phyloP scores from a whole-genome alignment of 2,113 vertebrate genomes.

The Datnioides undecimradiatus region DNA sequence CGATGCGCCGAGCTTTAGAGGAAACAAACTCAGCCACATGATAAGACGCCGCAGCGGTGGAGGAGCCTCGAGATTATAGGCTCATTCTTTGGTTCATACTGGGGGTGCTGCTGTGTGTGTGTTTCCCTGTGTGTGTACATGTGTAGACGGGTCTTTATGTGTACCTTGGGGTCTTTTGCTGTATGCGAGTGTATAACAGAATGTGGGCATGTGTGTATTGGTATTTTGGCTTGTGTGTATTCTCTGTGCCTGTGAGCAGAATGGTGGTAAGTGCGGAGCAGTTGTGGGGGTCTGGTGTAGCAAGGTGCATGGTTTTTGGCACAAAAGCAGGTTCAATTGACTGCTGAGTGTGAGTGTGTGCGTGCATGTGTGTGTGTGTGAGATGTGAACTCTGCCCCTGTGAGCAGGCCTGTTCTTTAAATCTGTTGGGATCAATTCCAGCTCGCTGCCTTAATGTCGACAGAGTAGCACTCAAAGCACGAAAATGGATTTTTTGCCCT shows the following conservation, averaged over 20 bases:
- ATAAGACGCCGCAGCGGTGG: slow-evolving; percentile 70
- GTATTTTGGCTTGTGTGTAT: slow-evolving; percentile 37
- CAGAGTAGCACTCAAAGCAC: slow-evolving; percentile 62
- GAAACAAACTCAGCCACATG: slow-evolving; percentile 79
- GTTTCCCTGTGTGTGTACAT: background rate
- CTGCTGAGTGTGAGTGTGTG: slow-evolving; percentile 26
- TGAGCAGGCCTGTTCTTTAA: slow-evolving; percentile 69
- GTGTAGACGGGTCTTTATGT: slow-evolving; percentile 26
- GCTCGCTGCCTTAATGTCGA: slow-evolving; percentile 64
- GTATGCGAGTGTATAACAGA: slow-evolving; percentile 20
- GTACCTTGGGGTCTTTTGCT: slow-evolving; percentile 31
- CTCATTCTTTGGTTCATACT: slow-evolving; percentile 68
- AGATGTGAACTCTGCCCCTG: slow-evolving; percentile 56
- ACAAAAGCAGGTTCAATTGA: slow-evolving; percentile 53
- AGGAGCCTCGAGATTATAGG: slow-evolving; percentile 73
- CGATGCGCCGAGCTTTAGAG: slow-evolving; percentile 77
- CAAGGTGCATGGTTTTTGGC: slow-evolving; percentile 47
- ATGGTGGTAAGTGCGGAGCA: slow-evolving; percentile 18
- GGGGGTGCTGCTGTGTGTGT: slow-evolving; percentile 44
- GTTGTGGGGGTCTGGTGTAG: slow-evolving; percentile 25
- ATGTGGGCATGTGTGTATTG: slow-evolving; percentile 15
- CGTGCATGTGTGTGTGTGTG: slow-evolving; percentile 20
- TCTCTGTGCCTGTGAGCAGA: slow-evolving; percentile 44
- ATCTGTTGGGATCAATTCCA: slow-evolving; percentile 76
- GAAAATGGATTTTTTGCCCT: slow-evolving; percentile 65